Evolutionary conservation across 2,888 invertebrate genomes (phyloP), one percentile per base, ranked within the genome.

Genomic region (Zootermopsis nevadensis): DNA sequence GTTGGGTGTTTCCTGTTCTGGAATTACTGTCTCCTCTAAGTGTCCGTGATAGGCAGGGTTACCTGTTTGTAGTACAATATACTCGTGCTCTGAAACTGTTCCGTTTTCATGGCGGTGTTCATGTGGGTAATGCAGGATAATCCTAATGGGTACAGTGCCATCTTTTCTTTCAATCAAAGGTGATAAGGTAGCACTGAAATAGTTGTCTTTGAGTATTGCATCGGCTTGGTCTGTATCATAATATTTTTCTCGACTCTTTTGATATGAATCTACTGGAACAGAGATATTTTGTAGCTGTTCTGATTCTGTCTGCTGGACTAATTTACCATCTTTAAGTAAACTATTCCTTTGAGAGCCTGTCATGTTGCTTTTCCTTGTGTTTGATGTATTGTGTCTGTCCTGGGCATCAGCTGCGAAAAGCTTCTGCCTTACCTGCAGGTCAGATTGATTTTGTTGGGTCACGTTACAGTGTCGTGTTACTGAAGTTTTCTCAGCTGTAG

Each of bases 51-150:
- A 87, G 53, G 86, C 84, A 0, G 87, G 85, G 82, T 85, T 85
- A 33, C 86, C 87, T 0, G 86, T 86, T 38, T 87, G 87, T 42
- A 89, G 83, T 12, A 89, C 86, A 22, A 89, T 72, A 79, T 88
- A 88, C 38, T 88, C 88, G 77, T 89, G 87, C 38, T 38, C 33
- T 60, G 79, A 19, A 30, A 79, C 27, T 35, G 35, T 66, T 4
- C 79, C 79, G 53, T 87, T 87, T 74, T 86, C 86, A 79, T 87
- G 86, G n/a, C 84, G 83, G 81, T 89, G 88, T 35, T 86, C 84
- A 82, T 89, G 89, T 1, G 89, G 89, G 1, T 88, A 87, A 35
- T 87, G 87, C 87, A 89, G 87, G 84, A 89, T 87, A 83, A 89
- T 87, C n/a, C 87, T 86, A 48, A 88, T 85, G 33, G 88, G 87